Evolutionary conservation across 2,888 invertebrate species (phyloP).

Genomic region (Stratiomys singularior): DNA sequence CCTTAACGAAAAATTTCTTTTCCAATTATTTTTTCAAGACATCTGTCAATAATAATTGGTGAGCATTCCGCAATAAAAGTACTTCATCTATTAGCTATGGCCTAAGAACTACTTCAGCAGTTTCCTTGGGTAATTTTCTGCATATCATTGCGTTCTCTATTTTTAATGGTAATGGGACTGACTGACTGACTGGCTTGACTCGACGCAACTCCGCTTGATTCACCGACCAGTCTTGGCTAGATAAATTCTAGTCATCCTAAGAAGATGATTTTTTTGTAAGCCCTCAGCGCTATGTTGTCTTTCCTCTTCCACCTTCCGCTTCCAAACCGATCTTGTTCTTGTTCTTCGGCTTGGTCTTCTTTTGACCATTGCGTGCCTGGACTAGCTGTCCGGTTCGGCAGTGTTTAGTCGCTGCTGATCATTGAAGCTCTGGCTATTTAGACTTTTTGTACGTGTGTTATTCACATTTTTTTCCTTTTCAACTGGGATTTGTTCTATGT

Average conservation of each 20-base stretch:
- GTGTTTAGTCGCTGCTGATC: background rate
- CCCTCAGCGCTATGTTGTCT: no score
- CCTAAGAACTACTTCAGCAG: slow-evolving; percentile 45
- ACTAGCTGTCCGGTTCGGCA: background rate
- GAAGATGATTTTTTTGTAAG: background rate
- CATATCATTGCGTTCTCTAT: slow-evolving; percentile 33
- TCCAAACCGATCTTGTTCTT: background rate
- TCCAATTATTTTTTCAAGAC: slow-evolving; percentile 42
- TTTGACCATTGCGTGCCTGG: no score
- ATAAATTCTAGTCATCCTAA: slow-evolving; percentile 30
- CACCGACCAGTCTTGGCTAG: slow-evolving; percentile 6
- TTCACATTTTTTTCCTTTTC: background rate
- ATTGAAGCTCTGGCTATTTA: slow-evolving; percentile 11
- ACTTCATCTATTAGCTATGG: slow-evolving; percentile 45
- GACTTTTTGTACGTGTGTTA: background rate
- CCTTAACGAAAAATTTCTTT: slow-evolving; percentile 12
- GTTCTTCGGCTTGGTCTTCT: background rate
- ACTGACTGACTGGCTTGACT: background rate
- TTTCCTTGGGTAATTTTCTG: slow-evolving; percentile 42
- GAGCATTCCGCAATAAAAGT: slow-evolving; percentile 41
- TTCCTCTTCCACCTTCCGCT: no score
- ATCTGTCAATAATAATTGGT: slow-evolving; percentile 45
- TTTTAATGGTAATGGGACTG: slow-evolving; percentile 29
- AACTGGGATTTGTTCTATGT: background rate
- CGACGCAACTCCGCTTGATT: no score